These are phyloP conservation scores for Tiphia femorata DNA, from an alignment of 2,888 invertebrate genomes.

Conservation along the genomic window DNA sequence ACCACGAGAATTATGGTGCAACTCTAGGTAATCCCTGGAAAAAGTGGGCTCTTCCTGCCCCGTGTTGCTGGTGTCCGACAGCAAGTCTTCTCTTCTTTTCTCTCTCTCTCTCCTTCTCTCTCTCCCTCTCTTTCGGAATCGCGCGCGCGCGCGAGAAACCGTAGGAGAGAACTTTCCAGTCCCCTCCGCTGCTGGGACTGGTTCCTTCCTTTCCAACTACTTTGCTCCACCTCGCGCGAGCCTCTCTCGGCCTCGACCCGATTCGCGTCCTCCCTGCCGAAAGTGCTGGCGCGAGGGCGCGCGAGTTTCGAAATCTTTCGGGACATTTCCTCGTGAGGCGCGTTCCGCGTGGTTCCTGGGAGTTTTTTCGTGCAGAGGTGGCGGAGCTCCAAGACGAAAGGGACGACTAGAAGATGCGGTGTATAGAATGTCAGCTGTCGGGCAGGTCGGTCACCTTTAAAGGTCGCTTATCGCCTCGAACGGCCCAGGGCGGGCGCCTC, in stretches of 20 bases:
- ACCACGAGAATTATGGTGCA: no score
- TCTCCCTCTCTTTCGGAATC: not conserved
- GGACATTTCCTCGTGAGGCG: not conserved
- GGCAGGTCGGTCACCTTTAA: slow-evolving; percentile 50
- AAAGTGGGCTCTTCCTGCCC: no score
- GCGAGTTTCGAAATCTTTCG: slow-evolving; percentile 6
- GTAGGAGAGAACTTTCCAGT: not conserved
- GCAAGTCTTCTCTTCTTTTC: no score
- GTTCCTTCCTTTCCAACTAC: no score
- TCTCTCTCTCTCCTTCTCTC: not conserved
- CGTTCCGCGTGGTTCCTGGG: no score
- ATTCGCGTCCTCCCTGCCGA: slow-evolving; percentile 6
- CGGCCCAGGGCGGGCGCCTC: no score
- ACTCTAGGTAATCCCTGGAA: no score
- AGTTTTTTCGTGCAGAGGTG: no score
- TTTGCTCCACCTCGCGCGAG: not conserved
- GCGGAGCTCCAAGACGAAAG: no score
- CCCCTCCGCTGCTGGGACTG: no score
- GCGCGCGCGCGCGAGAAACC: slow-evolving; percentile 6
- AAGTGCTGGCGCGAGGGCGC: no score
- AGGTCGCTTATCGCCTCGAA: slow-evolving; percentile 40
- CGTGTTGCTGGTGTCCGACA: no score
- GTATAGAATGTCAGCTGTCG: slow-evolving; percentile 34
- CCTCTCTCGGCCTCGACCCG: slow-evolving; percentile 8
- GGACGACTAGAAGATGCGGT: not conserved